phyloP scores from a whole-genome alignment of 1,140 invertebrate species.

The Atopsyche davidsoni region DNA sequence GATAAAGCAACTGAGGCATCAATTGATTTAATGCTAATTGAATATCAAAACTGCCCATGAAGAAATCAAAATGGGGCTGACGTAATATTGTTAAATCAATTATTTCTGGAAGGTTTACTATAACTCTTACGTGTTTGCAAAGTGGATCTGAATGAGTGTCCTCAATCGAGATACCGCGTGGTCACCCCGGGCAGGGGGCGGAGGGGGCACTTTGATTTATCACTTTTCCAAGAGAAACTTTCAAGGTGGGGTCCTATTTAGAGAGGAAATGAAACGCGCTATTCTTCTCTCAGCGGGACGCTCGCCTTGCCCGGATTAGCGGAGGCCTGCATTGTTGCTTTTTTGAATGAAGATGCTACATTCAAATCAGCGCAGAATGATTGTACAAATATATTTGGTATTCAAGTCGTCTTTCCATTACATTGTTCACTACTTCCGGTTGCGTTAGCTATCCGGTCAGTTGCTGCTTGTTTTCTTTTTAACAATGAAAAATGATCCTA shows the following conservation, averaged over 20 bases:
- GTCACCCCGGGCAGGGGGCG: background rate
- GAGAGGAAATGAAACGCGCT: slow-evolving; percentile 15
- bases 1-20: no score
- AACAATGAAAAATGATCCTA: background rate
- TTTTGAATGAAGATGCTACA: no score
- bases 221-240: slow-evolving; percentile 11
- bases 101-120: no score
- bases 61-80: no score
- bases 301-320: slow-evolving; percentile 9
- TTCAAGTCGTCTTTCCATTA: background rate
- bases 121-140: no score
- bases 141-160: background rate
- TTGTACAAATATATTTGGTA: background rate
- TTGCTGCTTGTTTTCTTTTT: no score
- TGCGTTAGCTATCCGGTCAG: no score
- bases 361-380: background rate
- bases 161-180: background rate
- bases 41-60: no score
- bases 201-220: slow-evolving; percentile 10
- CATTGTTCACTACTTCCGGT: background rate
- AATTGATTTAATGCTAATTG: no score
- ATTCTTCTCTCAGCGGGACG: background rate
- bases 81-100: no score
- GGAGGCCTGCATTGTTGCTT: no score
- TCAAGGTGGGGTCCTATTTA: slow-evolving; percentile 9